Evolutionary conservation across 1,140 invertebrate genomes (phyloP), one percentile per base, ranked within the genome.

Genomic region (Paralvinella palmiformis): DNA sequence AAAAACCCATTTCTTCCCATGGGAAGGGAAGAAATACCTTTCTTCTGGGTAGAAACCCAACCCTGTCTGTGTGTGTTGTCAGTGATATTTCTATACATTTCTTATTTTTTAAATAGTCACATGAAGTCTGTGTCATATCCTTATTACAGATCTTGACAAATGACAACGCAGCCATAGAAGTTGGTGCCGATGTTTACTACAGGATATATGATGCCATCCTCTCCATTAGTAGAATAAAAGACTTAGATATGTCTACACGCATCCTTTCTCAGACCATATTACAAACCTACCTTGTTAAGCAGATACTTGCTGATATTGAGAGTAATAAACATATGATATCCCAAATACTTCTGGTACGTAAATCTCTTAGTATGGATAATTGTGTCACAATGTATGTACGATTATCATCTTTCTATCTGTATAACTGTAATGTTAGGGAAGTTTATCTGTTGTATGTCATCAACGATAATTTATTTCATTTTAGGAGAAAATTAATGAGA

Each of bases 101-200:
- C n/a, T n/a, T n/a, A n/a, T n/a, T n/a, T n/a, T n/a, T n/a, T n/a
- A n/a, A n/a, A n/a, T n/a, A n/a, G n/a, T n/a, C n/a, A n/a, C n/a
- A n/a, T n/a, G n/a, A n/a, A n/a, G n/a, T n/a, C n/a, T n/a, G n/a
- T n/a, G n/a, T n/a, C n/a, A n/a, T n/a, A n/a, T n/a, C n/a, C n/a
- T 52, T 36, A 5, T 63, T 65, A 20, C 57, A 76, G 75, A 45
- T 78, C 35, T 68, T 78, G 24, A 75, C 73, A 17, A 52, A 41
- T 24, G 76, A 78, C 63, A 58, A 69, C 36, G 74, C 68, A 15
- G 69, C 73, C 17, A 72, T 78, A 33, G 76, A 78, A 63, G 68
- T 76, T 20, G 76, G 76, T 20, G 75, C 75, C n/a, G 74, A 78
- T 48, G 70, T 78, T 37, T 72, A 72, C 60, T 72, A 69, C 50